Percentiles rank a stretch among this genome's conserved stretches.
Evolutionary conservation across 1,140 invertebrate species (phyloP).

Genomic region (Caenorhabditis briggsae): DNA sequence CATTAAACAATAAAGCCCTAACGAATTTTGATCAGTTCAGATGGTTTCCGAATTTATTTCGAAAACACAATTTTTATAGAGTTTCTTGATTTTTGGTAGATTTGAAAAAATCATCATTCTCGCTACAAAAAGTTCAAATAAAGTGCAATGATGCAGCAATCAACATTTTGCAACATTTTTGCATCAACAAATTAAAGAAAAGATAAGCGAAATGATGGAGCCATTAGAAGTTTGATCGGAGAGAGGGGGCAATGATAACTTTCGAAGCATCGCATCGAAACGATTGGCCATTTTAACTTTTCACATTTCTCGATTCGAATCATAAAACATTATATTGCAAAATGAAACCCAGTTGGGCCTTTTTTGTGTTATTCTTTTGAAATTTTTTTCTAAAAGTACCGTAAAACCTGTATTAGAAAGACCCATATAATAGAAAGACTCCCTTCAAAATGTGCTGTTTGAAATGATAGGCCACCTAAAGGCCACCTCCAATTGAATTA

Average conservation of each 20-base stretch:
- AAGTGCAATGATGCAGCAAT: constrained; percentile 8
- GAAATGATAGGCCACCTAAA: no score
- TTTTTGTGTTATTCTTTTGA: no score
- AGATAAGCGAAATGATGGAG: constrained; percentile 12
- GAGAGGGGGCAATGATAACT: not conserved
- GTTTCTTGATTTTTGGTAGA: not conserved
- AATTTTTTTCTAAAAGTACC: no score
- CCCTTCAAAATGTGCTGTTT: no score
- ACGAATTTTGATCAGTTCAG: no score
- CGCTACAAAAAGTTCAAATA: not conserved
- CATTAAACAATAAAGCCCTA: no score
- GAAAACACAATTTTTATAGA: no score
- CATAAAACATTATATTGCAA: constrained; percentile 4
- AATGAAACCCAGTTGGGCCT: no score
- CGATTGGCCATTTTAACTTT: not conserved
- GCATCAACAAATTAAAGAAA: not conserved
- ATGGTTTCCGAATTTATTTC: no score
- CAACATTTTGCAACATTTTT: constrained; percentile 32
- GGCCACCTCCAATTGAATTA: no score
- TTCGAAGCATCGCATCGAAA: constrained; percentile 6
- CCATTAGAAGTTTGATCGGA: constrained; percentile 26
- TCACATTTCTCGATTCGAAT: not conserved
- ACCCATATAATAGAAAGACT: no score
- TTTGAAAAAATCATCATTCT: not conserved
- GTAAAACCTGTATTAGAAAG: no score